Conservation (phyloP, 2,888 invertebrate genomes). For the Hypolimnas misippus region DNA sequence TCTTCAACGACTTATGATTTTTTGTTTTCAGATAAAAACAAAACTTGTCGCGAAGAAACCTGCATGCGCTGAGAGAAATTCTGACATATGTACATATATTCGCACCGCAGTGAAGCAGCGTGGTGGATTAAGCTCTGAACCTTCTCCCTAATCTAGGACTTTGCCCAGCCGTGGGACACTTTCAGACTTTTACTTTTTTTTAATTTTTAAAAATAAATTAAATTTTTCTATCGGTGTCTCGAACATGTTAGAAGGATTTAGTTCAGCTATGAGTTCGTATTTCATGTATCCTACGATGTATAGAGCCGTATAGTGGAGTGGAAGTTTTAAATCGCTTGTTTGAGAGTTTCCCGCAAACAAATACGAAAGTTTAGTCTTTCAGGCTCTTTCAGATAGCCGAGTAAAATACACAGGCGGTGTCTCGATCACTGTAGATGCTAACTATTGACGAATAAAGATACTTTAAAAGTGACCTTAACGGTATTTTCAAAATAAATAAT, state of each 20-base stretch:
- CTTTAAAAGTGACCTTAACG: background rate
- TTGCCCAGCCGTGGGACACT: too few species aligned
- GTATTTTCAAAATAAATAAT: background rate
- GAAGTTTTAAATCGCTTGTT: constrained; percentile 27
- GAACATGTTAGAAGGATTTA: background rate
- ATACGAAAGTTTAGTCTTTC: constrained; percentile 22
- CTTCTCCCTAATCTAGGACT: too few species aligned
- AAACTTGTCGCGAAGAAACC: too few species aligned
- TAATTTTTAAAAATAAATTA: too few species aligned
- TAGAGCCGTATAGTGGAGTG: background rate
- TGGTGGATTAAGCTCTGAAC: too few species aligned
- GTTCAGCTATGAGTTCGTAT: background rate
- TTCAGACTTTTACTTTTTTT: too few species aligned
- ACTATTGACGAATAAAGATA: constrained; percentile 7
- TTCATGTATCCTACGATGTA: background rate
- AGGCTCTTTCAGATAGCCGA: constrained; percentile 19
- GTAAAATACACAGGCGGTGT: constrained; percentile 4
- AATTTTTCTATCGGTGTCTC: background rate
- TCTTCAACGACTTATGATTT: too few species aligned
- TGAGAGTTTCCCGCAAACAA: constrained; percentile 24
- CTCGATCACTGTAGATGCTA: constrained; percentile 12
- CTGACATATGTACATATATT: too few species aligned
- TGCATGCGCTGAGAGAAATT: too few species aligned
- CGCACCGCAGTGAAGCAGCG: too few species aligned
- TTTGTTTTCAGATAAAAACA: too few species aligned